Conservation (phyloP, 2,888 invertebrate genomes). For the Himalopsyche anomala region DNA sequence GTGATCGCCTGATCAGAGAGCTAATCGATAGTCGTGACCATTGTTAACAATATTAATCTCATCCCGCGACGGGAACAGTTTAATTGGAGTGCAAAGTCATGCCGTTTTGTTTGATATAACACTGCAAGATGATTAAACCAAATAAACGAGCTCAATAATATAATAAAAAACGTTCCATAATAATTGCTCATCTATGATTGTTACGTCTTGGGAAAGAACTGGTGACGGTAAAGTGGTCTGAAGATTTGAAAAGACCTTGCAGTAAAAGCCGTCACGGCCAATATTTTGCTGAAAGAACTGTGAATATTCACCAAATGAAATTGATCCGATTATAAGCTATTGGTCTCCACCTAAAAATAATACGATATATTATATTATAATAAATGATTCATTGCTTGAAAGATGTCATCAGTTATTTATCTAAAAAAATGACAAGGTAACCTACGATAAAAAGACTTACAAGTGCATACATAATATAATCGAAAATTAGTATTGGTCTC, state of each 20-base stretch:
- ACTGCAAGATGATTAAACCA: slow-evolving; percentile 27
- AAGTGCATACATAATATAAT: too few relatives aligned
- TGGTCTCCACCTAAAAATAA: too few relatives aligned
- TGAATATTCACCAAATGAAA: background rate
- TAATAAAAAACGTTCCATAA: background rate
- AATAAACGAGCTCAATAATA: slow-evolving; percentile 15
- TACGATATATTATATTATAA: too few relatives aligned
- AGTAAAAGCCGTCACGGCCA: background rate
- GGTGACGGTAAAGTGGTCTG: background rate
- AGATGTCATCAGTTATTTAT: too few relatives aligned
- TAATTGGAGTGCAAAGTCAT: slow-evolving; percentile 40
- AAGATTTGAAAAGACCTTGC: background rate
- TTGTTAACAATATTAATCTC: slow-evolving; percentile 38
- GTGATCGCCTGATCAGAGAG: slow-evolving; percentile 10
- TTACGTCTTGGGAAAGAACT: background rate
- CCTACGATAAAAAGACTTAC: too few relatives aligned
- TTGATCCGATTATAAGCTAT: background rate
- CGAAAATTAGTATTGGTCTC: too few relatives aligned
- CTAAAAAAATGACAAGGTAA: too few relatives aligned
- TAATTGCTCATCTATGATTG: slow-evolving; percentile 36
- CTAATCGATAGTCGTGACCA: slow-evolving; percentile 43
- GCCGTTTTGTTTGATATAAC: slow-evolving; percentile 27
- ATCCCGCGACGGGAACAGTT: background rate
- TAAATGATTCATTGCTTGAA: too few relatives aligned
- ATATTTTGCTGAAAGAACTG: background rate